Evolutionary conservation across 2,113 vertebrate species (phyloP).

Genomic region (Lycaon pictus): DNA sequence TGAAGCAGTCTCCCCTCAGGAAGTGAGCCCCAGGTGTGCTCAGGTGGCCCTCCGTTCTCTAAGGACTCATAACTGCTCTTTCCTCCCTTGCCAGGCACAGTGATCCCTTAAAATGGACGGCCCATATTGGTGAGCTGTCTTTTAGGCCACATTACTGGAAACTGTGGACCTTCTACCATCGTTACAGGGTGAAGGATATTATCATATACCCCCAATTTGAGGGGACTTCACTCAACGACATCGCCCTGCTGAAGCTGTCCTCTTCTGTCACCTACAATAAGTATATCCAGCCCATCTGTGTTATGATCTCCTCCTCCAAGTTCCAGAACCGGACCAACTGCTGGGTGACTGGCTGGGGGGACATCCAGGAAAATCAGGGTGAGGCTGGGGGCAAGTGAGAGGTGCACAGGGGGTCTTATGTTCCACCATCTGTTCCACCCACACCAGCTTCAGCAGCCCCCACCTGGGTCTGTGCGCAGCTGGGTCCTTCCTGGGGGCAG

Average conservation of each 20-base stretch:
- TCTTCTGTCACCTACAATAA: not conserved
- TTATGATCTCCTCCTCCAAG: not conserved
- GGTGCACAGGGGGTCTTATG: too few relatives aligned
- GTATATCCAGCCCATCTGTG: constrained; percentile 71
- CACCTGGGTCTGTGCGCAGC: not conserved
- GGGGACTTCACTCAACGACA: not conserved
- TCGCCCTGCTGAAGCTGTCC: constrained; percentile 55
- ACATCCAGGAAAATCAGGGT: not conserved
- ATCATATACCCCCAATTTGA: too few relatives aligned
- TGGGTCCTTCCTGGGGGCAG: not conserved
- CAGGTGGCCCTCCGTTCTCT: too few relatives aligned
- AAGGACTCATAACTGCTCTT: too few relatives aligned
- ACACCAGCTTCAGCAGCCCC: not conserved
- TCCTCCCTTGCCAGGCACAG: too few relatives aligned
- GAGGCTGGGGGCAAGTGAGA: not conserved
- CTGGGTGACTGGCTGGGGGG: constrained; percentile 80
- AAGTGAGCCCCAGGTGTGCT: too few relatives aligned
- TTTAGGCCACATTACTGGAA: too few relatives aligned
- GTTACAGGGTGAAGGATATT: too few relatives aligned
- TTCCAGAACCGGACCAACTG: constrained; percentile 73
- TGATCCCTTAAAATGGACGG: too few relatives aligned
- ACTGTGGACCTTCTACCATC: too few relatives aligned
- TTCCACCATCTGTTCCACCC: accelerated
- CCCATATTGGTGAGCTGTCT: too few relatives aligned
- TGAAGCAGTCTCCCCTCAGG: too few relatives aligned